phyloP scores from a whole-genome alignment of 2,888 invertebrate species.

The Drosophila borborema region DNA sequence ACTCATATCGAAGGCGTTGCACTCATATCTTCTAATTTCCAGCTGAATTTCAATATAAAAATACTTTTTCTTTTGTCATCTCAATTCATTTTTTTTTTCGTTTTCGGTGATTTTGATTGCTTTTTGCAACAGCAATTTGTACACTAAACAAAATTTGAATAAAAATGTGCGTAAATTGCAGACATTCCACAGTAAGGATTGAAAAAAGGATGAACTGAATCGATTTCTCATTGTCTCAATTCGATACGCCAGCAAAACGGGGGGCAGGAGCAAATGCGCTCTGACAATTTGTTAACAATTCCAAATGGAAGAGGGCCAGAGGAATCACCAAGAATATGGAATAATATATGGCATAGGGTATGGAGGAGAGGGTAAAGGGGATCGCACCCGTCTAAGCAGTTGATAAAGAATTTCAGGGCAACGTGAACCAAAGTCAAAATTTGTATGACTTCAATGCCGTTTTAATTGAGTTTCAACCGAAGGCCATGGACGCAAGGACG shows the following conservation, averaged over 20 bases:
- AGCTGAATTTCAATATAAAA: conserved; percentile 49
- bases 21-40: conserved; percentile 8
- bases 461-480: conserved; percentile 69
- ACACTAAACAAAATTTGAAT: conserved; percentile 69
- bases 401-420: conserved; percentile 64
- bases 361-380: too few relatives aligned
- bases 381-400: conserved; percentile 17
- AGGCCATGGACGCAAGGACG: not conserved
- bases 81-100: conserved; percentile 7
- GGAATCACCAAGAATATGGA: conserved; percentile 6
- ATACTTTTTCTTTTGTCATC: conserved; percentile 38
- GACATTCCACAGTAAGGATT: conserved; percentile 52
- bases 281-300: conserved; percentile 74
- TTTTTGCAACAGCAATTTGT: conserved; percentile 60
- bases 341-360: not conserved
- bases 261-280: conserved; percentile 21
- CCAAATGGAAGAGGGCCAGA: conserved; percentile 50
- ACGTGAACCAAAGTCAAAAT: conserved; percentile 53
- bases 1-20: conserved; percentile 24
- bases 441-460: conserved; percentile 77
- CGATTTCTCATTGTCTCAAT: conserved; percentile 44
- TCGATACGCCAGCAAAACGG: conserved; percentile 27
- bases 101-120: conserved; percentile 10
- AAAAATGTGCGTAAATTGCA: conserved; percentile 77
- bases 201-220: conserved; percentile 32